A percentile compares a stretch with the other conserved stretches of the same genome.
Conservation (phyloP, 2,797 vertebrate genomes). For the Neostethus bicornis region DNA sequence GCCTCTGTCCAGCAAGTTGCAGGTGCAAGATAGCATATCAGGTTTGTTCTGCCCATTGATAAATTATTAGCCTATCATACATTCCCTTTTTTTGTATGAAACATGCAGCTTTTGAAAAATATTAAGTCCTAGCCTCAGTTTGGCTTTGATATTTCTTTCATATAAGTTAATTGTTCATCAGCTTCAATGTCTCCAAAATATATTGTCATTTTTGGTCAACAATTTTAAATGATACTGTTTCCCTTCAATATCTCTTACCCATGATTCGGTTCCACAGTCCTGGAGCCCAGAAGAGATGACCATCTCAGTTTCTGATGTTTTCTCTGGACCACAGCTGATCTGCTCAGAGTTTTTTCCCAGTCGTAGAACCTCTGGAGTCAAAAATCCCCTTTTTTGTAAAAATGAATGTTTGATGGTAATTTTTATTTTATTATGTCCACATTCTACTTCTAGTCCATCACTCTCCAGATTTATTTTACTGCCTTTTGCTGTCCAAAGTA, state of each 20-base stretch:
- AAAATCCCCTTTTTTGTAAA: slow-evolving; percentile 37
- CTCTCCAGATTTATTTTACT: background rate
- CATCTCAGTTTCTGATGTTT: slow-evolving; percentile 23
- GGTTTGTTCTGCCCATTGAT: too few relatives aligned
- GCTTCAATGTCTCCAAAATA: too few relatives aligned
- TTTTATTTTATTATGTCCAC: slow-evolving; percentile 46
- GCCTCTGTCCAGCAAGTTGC: too few relatives aligned
- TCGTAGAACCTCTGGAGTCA: slow-evolving; percentile 26
- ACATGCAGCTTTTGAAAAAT: too few relatives aligned
- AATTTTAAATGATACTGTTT: too few relatives aligned
- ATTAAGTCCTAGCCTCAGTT: too few relatives aligned
- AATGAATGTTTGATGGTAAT: slow-evolving; percentile 32
- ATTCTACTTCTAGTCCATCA: slow-evolving; percentile 32
- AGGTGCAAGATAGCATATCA: too few relatives aligned
- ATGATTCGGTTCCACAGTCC: slow-evolving; percentile 50
- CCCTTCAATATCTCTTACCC: slow-evolving; percentile 49
- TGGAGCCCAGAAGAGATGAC: slow-evolving; percentile 48
- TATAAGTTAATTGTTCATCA: too few relatives aligned
- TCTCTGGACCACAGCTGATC: slow-evolving; percentile 7
- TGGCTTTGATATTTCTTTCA: too few relatives aligned
- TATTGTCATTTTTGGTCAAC: too few relatives aligned
- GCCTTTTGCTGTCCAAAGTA: background rate
- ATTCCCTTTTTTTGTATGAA: too few relatives aligned
- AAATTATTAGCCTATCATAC: too few relatives aligned
- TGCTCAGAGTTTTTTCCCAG: slow-evolving; percentile 22